Percentiles rank a stretch among this genome's conserved stretches.
Evolutionary conservation across 2,113 vertebrate species (phyloP).

Genomic region (Sinocyclocheilus grahami): DNA sequence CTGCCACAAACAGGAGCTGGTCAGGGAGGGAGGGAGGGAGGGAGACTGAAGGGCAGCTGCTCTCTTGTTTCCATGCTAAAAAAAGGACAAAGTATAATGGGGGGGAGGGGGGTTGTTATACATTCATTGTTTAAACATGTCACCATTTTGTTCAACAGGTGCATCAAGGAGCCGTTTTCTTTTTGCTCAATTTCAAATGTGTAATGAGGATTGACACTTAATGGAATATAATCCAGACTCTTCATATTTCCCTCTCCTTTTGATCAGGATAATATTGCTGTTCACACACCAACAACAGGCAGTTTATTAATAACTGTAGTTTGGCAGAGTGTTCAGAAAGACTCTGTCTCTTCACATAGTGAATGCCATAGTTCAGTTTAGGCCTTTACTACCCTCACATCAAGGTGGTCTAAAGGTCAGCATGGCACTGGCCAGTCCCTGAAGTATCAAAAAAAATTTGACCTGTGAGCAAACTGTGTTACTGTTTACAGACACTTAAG

Average conservation of each 20-base stretch:
- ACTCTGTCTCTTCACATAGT: constrained; percentile 59
- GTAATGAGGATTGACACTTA: not conserved
- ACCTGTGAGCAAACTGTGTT: not conserved
- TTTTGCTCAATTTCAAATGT: not conserved
- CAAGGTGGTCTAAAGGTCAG: constrained; percentile 63
- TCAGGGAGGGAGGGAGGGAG: constrained; percentile 43
- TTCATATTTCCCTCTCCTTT: constrained; percentile 36
- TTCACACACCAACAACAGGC: constrained; percentile 70
- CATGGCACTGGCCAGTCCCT: not conserved
- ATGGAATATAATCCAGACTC: not conserved
- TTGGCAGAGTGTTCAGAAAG: constrained; percentile 38
- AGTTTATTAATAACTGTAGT: constrained; percentile 75
- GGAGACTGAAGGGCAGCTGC: constrained; percentile 55
- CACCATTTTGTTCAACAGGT: constrained; percentile 25
- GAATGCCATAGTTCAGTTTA: constrained; percentile 61
- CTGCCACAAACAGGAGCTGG: constrained; percentile 25
- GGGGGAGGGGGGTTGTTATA: not conserved
- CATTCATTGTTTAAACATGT: constrained; percentile 25
- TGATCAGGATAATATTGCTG: constrained; percentile 57
- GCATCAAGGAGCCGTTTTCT: not conserved
- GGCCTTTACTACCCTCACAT: constrained; percentile 54
- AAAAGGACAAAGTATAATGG: constrained; percentile 64
- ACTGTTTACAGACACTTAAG: not conserved
- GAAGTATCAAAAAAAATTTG: not conserved
- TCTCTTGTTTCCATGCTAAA: constrained; percentile 63